A percentile compares a stretch with the other conserved stretches of the same genome.
Conservation (phyloP, 2,888 invertebrate genomes). For the Melipona beecheii region DNA sequence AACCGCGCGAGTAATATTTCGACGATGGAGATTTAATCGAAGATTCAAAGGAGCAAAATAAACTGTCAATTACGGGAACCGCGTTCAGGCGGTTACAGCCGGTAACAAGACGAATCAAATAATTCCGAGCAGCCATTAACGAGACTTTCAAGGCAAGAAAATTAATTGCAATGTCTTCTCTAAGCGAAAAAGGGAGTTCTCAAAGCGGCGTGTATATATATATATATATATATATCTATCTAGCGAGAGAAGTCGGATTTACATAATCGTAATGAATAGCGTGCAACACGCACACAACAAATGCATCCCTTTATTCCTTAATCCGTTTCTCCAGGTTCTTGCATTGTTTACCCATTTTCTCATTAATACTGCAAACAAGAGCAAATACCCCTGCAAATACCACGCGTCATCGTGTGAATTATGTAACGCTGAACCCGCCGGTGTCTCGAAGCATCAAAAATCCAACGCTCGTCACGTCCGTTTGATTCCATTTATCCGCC, state of each 20-base stretch:
- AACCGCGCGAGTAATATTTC: neutral
- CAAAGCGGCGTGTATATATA: slow-evolving; percentile 25
- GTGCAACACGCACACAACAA: slow-evolving; percentile 33
- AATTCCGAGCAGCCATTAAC: neutral
- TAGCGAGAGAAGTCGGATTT: slow-evolving; percentile 54
- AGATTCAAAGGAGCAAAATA: neutral
- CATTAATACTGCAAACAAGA: slow-evolving; percentile 6
- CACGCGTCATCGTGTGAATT: slow-evolving; percentile 25
- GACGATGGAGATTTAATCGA: neutral
- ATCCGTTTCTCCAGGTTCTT: slow-evolving; percentile 43
- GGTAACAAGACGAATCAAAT: neutral
- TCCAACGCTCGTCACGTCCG: too few species aligned
- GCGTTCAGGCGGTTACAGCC: neutral
- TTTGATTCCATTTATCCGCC: neutral
- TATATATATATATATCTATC: too few species aligned
- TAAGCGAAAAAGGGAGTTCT: slow-evolving; percentile 23
- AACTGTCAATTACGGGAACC: slow-evolving; percentile 1
- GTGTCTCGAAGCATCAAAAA: too few species aligned
- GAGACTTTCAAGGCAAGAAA: neutral
- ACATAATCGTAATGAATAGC: slow-evolving; percentile 64
- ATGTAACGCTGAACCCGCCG: slow-evolving; percentile 32
- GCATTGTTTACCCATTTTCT: slow-evolving; percentile 33
- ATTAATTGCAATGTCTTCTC: slow-evolving; percentile 42
- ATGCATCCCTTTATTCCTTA: slow-evolving; percentile 31
- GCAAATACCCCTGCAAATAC: neutral